A percentile compares a stretch with the other conserved stretches of the same genome.
phyloP scores from a whole-genome alignment of 2,113 vertebrate species.

The Clinocottus analis region DNA sequence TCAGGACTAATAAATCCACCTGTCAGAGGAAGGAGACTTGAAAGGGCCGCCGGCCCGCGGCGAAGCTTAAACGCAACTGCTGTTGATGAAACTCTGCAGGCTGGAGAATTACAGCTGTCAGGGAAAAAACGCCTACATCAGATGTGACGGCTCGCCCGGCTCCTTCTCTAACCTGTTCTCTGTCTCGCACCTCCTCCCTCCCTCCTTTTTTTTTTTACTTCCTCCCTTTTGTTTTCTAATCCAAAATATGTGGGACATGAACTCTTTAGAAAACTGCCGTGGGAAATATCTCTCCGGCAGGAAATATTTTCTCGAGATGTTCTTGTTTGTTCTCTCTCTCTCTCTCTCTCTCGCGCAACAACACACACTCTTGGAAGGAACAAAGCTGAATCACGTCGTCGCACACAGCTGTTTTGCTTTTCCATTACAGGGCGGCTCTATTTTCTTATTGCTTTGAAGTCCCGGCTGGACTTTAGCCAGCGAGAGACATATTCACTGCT shows the following conservation, averaged over 20 bases:
- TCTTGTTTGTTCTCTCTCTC: constrained; percentile 41
- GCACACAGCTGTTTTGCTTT: constrained; percentile 71
- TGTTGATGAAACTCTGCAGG: constrained; percentile 98
- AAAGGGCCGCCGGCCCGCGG: constrained; percentile 95
- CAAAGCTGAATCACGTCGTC: constrained; percentile 63
- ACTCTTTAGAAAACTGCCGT: constrained; percentile 51
- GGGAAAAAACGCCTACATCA: constrained; percentile 97
- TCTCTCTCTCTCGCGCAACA: constrained; percentile 38
- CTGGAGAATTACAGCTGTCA: constrained; percentile 99
- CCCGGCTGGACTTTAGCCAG: constrained; percentile 58
- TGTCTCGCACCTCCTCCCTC: constrained; percentile 44
- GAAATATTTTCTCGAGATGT: constrained; percentile 52
- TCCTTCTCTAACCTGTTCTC: constrained; percentile 62
- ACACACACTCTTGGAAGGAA: constrained; percentile 35
- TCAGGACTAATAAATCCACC: constrained; percentile 99
- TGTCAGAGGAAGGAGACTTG: constrained; percentile 93
- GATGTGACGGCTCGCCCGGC: constrained; percentile 82
- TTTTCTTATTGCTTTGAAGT: constrained; percentile 71
- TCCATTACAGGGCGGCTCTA: constrained; percentile 63
- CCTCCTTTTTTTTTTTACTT: constrained; percentile 6
- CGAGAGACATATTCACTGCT: constrained; percentile 71
- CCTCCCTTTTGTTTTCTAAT: constrained; percentile 27
- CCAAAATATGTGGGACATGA: constrained; percentile 52
- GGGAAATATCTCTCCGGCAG: constrained; percentile 50
- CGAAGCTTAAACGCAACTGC: constrained; percentile 96